Evolutionary conservation across 2,888 invertebrate species (phyloP), one percentile per base, ranked within the genome.

Genomic region (Drosophila bunnanda): DNA sequence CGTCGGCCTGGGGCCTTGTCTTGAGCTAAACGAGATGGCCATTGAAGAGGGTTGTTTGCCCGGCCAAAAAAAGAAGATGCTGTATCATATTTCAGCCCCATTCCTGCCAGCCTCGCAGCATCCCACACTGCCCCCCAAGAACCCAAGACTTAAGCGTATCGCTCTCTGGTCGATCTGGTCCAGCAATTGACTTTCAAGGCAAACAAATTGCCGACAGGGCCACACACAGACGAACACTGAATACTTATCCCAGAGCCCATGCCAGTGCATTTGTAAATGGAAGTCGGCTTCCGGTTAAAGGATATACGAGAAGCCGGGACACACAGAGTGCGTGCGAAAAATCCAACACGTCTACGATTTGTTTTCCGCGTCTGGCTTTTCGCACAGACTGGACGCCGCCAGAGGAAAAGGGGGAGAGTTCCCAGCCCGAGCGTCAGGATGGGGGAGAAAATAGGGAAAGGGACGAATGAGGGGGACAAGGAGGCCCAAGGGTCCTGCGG

Each of bases 221-320:
- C 77, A 68, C 79, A 78, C 67, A 57, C 67, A 46, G 46, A 46
- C 46, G 3, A n/a, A 62, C 22, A 22, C 59, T 20, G 58, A 38
- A 59, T 32, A 62, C 65, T 44, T 44, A 50, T 46, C 10, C 30
- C 8, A 15, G 15, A 20, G 7, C 50, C 41, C 57, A n/a, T 10
- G 15, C 53, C 54, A 57, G 4, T 61, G 83, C 76, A 86, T 74
- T 82, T 68, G 86, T 67, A 76, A 86, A 86, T 83, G 86, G 80
- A 79, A 61, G 75, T 88, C 75, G 81, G 84, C 83, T 88, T 84
- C 81, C 87, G 88, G 87, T 69, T 79, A 73, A 84, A 88, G 84
- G 89, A 86, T 88, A 86, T 76, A 71, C 75, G 62, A 71, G 72
- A 36, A 55, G 44, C 55, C 55, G 62, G 36, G 39, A 53, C 36